These are phyloP conservation scores for Perca fluviatilis DNA, from an alignment of 2,113 vertebrate species.

Conservation along the genomic window DNA sequence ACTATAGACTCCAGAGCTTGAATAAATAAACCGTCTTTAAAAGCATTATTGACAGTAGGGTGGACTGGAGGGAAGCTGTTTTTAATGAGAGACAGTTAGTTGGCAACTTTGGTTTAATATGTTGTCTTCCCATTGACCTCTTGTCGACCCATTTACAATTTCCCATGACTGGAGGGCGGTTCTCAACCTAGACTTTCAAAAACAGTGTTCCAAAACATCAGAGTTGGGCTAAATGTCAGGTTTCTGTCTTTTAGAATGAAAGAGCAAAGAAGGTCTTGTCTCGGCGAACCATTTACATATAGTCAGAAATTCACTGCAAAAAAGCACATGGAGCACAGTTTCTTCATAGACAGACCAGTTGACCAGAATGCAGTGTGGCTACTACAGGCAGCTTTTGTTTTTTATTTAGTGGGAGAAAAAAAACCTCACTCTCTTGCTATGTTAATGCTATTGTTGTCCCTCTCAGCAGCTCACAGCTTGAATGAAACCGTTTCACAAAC, in stretches of 20 bases:
- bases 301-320: background rate
- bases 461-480: conserved; percentile 3
- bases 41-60: background rate
- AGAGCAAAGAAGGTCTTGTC: background rate
- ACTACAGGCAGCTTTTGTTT: conserved; percentile 9
- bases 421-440: conserved; percentile 7
- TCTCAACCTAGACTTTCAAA: conserved; percentile 32
- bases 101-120: conserved; percentile 54
- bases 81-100: conserved; percentile 33
- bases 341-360: background rate
- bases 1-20: background rate
- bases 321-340: background rate
- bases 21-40: conserved; percentile 14
- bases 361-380: background rate
- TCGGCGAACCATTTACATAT: background rate
- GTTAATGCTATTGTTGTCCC: conserved; percentile 37
- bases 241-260: conserved; percentile 22
- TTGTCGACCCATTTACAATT: conserved; percentile 52
- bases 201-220: conserved; percentile 19
- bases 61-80: conserved; percentile 13
- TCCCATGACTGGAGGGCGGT: conserved; percentile 71
- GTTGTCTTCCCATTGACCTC: conserved; percentile 61
- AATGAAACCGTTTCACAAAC: conserved; percentile 20
- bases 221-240: conserved; percentile 13
- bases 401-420: background rate